These are phyloP conservation scores for Casuarius casuarius DNA, from an alignment of 2,113 vertebrate species.

Conservation along the genomic window DNA sequence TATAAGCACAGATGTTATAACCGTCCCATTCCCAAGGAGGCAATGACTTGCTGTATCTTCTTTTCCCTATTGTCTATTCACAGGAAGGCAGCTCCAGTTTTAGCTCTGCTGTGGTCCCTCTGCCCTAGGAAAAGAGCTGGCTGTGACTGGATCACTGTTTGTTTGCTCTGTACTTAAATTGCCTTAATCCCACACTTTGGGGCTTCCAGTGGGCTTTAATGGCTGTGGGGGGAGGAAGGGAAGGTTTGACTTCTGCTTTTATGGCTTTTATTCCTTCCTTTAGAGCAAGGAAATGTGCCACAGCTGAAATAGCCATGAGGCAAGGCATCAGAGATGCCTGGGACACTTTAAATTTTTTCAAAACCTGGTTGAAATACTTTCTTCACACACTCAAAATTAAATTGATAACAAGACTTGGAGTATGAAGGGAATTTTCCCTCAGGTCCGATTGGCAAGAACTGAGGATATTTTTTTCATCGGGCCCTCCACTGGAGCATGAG, in stretches of 20 bases:
- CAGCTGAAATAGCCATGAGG: neutral
- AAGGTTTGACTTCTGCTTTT: neutral
- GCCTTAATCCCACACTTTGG: neutral
- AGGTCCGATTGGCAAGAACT: neutral
- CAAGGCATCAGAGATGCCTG: neutral
- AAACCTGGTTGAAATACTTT: neutral
- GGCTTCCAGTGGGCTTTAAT: neutral
- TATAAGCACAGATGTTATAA: neutral
- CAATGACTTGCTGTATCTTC: neutral
- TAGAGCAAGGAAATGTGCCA: neutral
- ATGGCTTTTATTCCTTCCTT: neutral
- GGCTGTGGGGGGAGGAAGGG: neutral
- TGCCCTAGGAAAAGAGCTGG: neutral
- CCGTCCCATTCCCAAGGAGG: neutral
- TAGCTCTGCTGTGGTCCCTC: neutral
- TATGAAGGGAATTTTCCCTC: neutral
- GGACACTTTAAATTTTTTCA: neutral
- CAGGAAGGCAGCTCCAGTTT: neutral
- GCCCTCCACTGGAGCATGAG: neutral
- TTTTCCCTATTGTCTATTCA: neutral
- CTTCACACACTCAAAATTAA: neutral
- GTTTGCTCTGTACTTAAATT: neutral
- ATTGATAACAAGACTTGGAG: neutral
- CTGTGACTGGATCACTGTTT: neutral
- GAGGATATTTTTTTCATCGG: accelerated